A percentile compares a stretch with the other conserved stretches of the same genome.
These are phyloP conservation scores for Cephus pulcher DNA, from an alignment of 2,888 invertebrate genomes.

Conservation along the genomic window DNA sequence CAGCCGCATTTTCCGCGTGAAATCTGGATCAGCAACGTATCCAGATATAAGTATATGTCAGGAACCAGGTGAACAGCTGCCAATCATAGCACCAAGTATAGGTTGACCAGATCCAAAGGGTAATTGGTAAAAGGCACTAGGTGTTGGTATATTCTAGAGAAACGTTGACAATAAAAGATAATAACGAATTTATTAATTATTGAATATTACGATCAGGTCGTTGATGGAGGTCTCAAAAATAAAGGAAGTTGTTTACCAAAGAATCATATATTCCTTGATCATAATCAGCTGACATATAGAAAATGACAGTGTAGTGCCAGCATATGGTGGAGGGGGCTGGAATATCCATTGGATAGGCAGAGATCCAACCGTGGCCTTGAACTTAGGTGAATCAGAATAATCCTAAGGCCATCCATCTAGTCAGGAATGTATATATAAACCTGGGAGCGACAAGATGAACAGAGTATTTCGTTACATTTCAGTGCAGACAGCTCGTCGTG, in stretches of 20 bases:
- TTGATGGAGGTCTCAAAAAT: not conserved
- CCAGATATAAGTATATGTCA: not conserved
- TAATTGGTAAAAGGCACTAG: not conserved
- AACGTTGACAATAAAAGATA: not conserved
- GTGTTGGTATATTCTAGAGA: not conserved
- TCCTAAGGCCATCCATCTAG: conserved; percentile 33
- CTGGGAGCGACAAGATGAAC: conserved; percentile 15
- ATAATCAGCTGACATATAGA: not conserved
- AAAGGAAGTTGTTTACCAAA: not conserved
- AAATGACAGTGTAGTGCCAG: not conserved
- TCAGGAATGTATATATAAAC: conserved; percentile 47
- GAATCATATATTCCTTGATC: not conserved
- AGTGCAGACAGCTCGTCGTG: not conserved
- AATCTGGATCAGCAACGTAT: not conserved
- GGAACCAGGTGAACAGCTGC: not conserved
- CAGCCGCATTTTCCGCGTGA: not conserved
- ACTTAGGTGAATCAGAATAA: conserved; percentile 44
- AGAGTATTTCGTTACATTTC: not conserved
- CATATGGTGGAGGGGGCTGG: not conserved
- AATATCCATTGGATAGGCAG: conserved; percentile 23
- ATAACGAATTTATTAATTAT: not conserved
- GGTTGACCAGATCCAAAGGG: not conserved
- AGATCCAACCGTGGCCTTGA: conserved; percentile 39
- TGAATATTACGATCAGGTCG: not conserved
- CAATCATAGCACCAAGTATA: not conserved